Conservation (phyloP, 2,888 invertebrate species). For the Cyclophora punctaria region DNA sequence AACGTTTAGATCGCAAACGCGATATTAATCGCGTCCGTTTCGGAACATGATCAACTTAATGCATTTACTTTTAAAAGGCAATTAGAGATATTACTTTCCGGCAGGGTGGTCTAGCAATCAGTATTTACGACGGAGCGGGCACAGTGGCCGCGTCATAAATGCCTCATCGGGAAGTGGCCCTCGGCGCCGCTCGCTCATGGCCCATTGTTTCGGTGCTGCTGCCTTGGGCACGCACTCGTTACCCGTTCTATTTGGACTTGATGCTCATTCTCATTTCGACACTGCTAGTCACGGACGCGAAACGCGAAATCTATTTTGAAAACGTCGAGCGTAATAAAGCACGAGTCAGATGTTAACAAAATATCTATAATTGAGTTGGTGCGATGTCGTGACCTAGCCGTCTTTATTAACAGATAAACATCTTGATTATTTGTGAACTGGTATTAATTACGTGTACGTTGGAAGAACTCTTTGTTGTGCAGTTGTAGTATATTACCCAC, state of each 20-base stretch:
- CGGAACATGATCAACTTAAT: constrained; percentile 61
- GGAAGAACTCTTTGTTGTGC: constrained; percentile 37
- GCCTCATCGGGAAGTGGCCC: constrained; percentile 52
- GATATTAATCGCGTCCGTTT: constrained; percentile 40
- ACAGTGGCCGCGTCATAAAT: constrained; percentile 52
- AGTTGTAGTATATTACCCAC: constrained; percentile 18
- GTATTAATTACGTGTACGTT: constrained; percentile 44
- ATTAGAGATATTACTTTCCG: constrained; percentile 59
- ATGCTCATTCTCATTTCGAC: constrained; percentile 50
- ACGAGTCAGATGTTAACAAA: constrained; percentile 40
- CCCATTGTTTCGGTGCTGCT: constrained; percentile 58
- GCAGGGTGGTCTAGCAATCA: constrained; percentile 54
- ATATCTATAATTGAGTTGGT: constrained; percentile 59
- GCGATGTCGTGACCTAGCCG: constrained; percentile 53
- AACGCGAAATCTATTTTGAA: constrained; percentile 12
- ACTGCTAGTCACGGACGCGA: constrained; percentile 33
- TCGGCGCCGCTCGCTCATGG: constrained; percentile 46
- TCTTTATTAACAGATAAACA: constrained; percentile 63
- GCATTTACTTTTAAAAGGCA: constrained; percentile 65
- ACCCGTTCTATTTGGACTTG: constrained; percentile 48
- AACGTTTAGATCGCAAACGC: constrained; percentile 45
- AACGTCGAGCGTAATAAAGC: constrained; percentile 29
- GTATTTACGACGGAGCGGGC: constrained; percentile 55
- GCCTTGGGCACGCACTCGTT: constrained; percentile 60
- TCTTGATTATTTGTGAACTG: constrained; percentile 51